These are phyloP conservation scores for Cyclina sinensis DNA, from an alignment of 1,140 invertebrate species.

Conservation along the genomic window DNA sequence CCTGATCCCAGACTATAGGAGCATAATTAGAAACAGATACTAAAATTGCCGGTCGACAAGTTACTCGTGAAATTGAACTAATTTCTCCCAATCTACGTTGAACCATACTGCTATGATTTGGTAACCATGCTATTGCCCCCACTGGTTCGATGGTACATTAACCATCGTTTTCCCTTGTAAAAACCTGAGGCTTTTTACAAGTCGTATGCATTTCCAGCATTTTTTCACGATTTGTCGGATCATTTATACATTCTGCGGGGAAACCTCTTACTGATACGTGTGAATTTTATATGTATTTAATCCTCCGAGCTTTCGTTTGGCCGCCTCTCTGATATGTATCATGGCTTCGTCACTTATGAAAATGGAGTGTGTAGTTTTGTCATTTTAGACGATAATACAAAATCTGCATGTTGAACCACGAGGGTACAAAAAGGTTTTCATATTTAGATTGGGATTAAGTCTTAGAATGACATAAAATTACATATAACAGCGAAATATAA, in stretches of 20 bases:
- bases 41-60: conserved; percentile 37
- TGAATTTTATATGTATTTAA: conserved; percentile 13
- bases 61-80: conserved; percentile 46
- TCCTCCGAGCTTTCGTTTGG: background rate
- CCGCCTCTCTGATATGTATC: background rate
- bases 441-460: too few species aligned
- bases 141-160: background rate
- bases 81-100: background rate
- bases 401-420: too few species aligned
- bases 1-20: background rate
- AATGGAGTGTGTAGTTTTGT: too few species aligned
- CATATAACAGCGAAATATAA: too few species aligned
- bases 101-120: conserved; percentile 9
- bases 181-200: background rate
- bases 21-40: conserved; percentile 14
- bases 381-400: too few species aligned
- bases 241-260: background rate
- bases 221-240: conserved; percentile 12
- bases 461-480: too few species aligned
- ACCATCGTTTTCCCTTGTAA: conserved; percentile 9
- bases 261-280: background rate
- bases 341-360: too few species aligned
- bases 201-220: conserved; percentile 1
- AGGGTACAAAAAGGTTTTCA: too few species aligned
- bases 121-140: background rate